Evolutionary conservation across 2,797 vertebrate genomes (phyloP).

Genomic region (Pangasius djambal): DNA sequence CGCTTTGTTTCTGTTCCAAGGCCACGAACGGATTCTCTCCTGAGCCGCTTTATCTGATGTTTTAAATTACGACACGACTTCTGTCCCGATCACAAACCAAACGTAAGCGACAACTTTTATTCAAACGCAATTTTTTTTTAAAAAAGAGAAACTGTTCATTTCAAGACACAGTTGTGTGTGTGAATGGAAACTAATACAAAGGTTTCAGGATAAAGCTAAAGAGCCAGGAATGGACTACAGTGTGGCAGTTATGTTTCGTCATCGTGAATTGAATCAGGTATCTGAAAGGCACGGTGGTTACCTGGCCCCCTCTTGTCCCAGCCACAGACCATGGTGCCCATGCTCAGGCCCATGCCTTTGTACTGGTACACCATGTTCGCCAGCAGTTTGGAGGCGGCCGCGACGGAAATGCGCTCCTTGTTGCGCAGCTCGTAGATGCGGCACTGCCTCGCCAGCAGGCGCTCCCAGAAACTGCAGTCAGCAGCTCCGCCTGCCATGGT

Average conservation of each 20-base stretch:
- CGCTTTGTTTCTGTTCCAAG: neutral
- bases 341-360: slow-evolving; percentile 93
- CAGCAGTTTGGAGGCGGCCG: slow-evolving; percentile 88
- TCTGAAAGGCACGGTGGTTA: slow-evolving; percentile 47
- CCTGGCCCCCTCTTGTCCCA: slow-evolving; percentile 95
- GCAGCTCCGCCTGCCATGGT: slow-evolving; percentile 93
- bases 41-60: neutral
- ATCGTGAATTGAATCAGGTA: neutral
- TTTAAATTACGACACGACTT: neutral
- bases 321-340: slow-evolving; percentile 95
- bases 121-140: neutral
- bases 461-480: slow-evolving; percentile 92
- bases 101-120: neutral
- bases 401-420: slow-evolving; percentile 91
- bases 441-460: slow-evolving; percentile 88
- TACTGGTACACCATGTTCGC: slow-evolving; percentile 97
- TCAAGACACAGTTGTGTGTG: neutral
- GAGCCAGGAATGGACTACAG: too few species aligned
- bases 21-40: too few species aligned
- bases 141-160: neutral
- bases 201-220: too few species aligned
- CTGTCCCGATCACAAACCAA: neutral
- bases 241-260: neutral
- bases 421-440: slow-evolving; percentile 92
- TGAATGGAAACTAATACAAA: too few species aligned